Evolutionary conservation across 2,113 vertebrate species (phyloP).

Genomic region (Rhombomys opimus): DNA sequence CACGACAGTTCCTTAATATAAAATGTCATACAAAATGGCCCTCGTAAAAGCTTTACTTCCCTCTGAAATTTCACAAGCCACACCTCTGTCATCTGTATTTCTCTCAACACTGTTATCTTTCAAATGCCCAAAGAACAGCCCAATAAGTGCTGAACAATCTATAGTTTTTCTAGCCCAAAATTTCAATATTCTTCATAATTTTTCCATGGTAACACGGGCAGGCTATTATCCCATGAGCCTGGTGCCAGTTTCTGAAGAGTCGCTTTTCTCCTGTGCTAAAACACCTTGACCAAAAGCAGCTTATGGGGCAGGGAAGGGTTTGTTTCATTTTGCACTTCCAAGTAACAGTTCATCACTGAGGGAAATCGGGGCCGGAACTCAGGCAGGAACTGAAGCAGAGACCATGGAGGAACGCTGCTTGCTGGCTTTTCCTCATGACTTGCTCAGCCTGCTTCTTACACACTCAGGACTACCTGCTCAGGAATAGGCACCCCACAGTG

Average conservation of each 20-base stretch:
- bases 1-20: neutral
- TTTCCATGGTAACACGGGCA: neutral
- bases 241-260: neutral
- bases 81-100: neutral
- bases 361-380: neutral
- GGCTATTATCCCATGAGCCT: neutral
- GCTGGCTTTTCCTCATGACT: neutral
- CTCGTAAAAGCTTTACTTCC: neutral
- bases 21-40: neutral
- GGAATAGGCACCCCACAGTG: neutral
- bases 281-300: neutral
- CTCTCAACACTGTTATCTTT: neutral
- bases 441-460: neutral
- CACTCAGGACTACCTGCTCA: neutral
- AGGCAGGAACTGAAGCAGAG: neutral
- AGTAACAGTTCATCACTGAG: neutral
- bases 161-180: neutral
- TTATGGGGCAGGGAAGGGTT: neutral
- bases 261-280: neutral
- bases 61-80: neutral
- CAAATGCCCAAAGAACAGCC: neutral
- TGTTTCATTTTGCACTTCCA: neutral
- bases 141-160: neutral
- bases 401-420: neutral
- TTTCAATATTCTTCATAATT: neutral